Base-by-base conservation (phyloP, 2,888 invertebrate species). In the Geotrupes spiniger region DNA sequence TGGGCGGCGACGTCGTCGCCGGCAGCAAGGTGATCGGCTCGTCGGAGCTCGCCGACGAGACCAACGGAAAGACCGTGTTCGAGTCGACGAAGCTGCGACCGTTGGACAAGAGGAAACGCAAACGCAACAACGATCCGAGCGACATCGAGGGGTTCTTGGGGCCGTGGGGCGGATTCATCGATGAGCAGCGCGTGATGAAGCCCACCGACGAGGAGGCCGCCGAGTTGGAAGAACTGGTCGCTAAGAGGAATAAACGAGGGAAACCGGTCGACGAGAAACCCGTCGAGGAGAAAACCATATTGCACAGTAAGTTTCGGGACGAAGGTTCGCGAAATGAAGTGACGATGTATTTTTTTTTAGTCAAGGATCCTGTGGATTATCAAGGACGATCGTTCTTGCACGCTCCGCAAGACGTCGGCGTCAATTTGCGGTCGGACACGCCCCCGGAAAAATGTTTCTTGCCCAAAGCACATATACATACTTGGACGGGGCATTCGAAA, bases 401-500 rank as follows among this genome's bases (percentile, higher is more conserved):
- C 66, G 83, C 92, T 2, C 98, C 99, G 4, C 90, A 91, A 66
- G 94, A 94, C 75, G 86, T 93, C 52, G 93, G 92, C 12, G 88
- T 93, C 27, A 94, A 93, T 74, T 76, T 95, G 49, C 84, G 87
- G 46, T 86, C 92, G 2, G 86, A 87, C 58, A 83, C 87, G 1
- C 92, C 94, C 12, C 99, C 99, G 0, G 91, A 93, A 50, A 89
- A 91, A 65, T 98, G 98, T 71, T 98, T 96, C 74, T 75, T 98
- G 46, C 98, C 98, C 3, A 98, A 98, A 79, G 84, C 92, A 1
- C 91, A 92, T 67, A 88, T 98, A 54, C 93, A 94, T 74, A 93
- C 94, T 0, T 98, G 96, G 95, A 85, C 89, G 56, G 98, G 98
- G 0, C 99, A 99, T 75, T 91, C 91, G 14, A 98, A 98, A 74